Conservation (phyloP, 2,888 invertebrate species). For the Andrena praecox region DNA sequence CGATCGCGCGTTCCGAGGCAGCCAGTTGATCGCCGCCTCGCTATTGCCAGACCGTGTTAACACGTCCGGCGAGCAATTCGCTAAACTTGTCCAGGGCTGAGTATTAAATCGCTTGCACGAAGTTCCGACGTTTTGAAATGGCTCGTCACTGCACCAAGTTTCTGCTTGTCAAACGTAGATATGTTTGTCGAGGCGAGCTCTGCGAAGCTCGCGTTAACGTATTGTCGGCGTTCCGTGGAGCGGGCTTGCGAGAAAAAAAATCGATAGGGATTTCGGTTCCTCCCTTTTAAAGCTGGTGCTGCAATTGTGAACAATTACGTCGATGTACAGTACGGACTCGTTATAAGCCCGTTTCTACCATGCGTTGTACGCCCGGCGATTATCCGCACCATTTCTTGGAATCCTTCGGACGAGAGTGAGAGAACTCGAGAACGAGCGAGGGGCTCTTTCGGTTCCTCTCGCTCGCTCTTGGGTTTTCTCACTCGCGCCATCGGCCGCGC, state of each 20-base stretch:
- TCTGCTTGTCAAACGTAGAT: conserved; percentile 32
- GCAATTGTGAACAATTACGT: neutral
- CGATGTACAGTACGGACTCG: no score
- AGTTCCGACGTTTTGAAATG: conserved; percentile 66
- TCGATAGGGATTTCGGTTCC: neutral
- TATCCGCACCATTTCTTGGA: no score
- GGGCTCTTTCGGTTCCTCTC: no score
- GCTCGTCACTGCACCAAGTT: conserved; percentile 46
- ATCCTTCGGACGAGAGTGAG: no score
- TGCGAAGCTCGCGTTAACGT: neutral
- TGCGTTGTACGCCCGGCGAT: no score
- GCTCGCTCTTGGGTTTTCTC: no score
- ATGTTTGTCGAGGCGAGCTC: conserved; percentile 11
- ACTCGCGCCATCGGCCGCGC: no score
- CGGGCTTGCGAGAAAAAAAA: neutral
- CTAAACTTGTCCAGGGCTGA: conserved; percentile 47
- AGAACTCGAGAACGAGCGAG: no score
- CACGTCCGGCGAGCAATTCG: conserved; percentile 52
- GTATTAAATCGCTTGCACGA: conserved; percentile 62
- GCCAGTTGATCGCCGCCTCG: conserved; percentile 17
- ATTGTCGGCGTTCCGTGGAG: neutral
- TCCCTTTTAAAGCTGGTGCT: neutral
- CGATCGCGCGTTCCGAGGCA: neutral
- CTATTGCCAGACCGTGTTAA: conserved; percentile 41
- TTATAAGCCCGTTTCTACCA: no score